Percentiles rank a stretch among this genome's conserved stretches.
These are phyloP conservation scores for Epicampocera succincta DNA, from an alignment of 2,888 invertebrate species.

Conservation along the genomic window DNA sequence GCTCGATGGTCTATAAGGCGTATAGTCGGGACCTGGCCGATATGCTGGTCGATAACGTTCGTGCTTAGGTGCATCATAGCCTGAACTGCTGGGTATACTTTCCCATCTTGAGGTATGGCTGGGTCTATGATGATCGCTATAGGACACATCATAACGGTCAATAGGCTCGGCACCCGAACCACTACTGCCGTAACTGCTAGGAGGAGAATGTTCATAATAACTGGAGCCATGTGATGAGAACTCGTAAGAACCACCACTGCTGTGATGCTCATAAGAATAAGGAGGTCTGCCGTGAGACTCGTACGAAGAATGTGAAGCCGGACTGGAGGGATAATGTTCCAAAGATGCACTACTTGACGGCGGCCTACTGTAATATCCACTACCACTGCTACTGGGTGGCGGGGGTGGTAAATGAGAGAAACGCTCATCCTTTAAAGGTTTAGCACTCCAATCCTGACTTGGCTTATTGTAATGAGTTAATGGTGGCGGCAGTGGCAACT, in stretches of 20 bases:
- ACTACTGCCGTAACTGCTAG: conserved; percentile 77
- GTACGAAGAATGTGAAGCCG: conserved; percentile 76
- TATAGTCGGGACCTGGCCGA: conserved; percentile 77
- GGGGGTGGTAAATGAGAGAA: conserved; percentile 73
- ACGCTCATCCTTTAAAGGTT: conserved; percentile 73
- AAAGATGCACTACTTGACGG: conserved; percentile 75
- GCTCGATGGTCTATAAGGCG: conserved; percentile 76
- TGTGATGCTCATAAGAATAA: conserved; percentile 75
- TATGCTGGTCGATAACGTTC: conserved; percentile 78
- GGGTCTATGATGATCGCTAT: conserved; percentile 75
- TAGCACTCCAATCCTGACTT: conserved; percentile 71
- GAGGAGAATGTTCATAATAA: conserved; percentile 78
- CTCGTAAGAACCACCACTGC: conserved; percentile 76
- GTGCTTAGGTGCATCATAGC: conserved; percentile 74
- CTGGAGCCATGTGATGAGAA: conserved; percentile 78
- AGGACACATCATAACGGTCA: conserved; percentile 79
- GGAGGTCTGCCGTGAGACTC: conserved; percentile 76
- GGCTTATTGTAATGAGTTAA: conserved; percentile 78
- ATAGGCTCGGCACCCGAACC: conserved; percentile 73
- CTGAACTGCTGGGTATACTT: conserved; percentile 78
- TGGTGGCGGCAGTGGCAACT: conserved; percentile 74
- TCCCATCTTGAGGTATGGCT: conserved; percentile 78
- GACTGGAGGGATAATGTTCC: conserved; percentile 76
- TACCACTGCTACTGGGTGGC: conserved; percentile 72
- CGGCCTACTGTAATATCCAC: conserved; percentile 75